Base-by-base conservation (phyloP, 1,140 invertebrate genomes). In the Drepana arcuata region DNA sequence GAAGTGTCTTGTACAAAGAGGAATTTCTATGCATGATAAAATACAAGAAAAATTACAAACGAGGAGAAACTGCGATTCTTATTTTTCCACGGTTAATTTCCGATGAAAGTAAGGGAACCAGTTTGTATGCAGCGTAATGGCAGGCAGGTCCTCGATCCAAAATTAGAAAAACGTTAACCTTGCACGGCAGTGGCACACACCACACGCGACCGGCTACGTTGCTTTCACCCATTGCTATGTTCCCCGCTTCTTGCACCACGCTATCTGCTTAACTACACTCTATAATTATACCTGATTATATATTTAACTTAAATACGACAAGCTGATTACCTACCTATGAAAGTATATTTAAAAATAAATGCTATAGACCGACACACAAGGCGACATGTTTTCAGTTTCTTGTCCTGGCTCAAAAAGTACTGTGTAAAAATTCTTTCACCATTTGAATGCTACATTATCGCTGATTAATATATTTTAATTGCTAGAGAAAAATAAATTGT, bases 81-180 rank as follows among this genome's bases (percentile, higher is more conserved):
- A 70, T 67, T 70, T 73, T 69, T 67, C 62, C 56, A 68, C 51
- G 44, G 40, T 55, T 36, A 66, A 66, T 72, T 69, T 71, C 65
- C 62, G 56, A 71, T 58, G 67, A 73, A 73, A 73, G 74, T 63
- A 37, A n/a, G 34, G 43, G 45, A 53, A 35, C 42, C 47, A 41
- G 42, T 41, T 32, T n/a, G n/a, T n/a, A n/a, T n/a, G 37, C 28
- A 53, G 32, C 16, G 54, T 63, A 57, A 59, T 61, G 58, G 50
- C 60, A 55, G 52, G 68, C 69, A 34, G 42, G 39, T 46, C 53
- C 46, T 61, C 59, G 31, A 53, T 65, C 62, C 70, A 62, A 72
- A 74, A 74, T 77, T 57, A 74, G 64, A 73, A 71, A 71, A 69
- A 69, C 53, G 55, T 64, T 63, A 75, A 72, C 67, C 60, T 74